These are phyloP conservation scores for Tenthredo livida DNA, from an alignment of 2,888 invertebrate species.

Conservation along the genomic window DNA sequence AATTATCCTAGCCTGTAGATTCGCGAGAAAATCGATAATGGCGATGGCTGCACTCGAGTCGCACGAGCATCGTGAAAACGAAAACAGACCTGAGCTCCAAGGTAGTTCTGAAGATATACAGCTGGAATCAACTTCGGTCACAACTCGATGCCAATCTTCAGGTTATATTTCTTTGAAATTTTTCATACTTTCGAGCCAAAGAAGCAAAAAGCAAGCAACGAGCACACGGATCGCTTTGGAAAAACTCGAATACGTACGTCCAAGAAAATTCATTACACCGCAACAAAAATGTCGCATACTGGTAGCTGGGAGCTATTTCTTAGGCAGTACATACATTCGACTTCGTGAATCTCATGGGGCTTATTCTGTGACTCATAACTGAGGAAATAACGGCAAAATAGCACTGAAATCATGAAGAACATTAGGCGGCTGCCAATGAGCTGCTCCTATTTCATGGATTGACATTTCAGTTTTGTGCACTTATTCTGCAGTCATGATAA, in stretches of 20 bases:
- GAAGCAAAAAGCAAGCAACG: neutral
- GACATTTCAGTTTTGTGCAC: too few relatives aligned
- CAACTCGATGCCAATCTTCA: neutral
- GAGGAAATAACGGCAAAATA: too few relatives aligned
- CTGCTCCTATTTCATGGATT: too few relatives aligned
- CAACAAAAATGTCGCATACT: neutral
- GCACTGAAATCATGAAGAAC: too few relatives aligned
- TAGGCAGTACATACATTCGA: too few relatives aligned
- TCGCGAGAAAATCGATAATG: conserved; percentile 10
- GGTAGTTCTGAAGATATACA: conserved; percentile 4
- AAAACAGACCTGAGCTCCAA: conserved; percentile 16
- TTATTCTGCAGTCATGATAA: too few relatives aligned
- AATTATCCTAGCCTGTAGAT: conserved; percentile 12
- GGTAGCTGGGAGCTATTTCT: neutral
- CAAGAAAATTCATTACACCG: neutral
- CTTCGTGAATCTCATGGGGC: too few relatives aligned
- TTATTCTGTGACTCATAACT: too few relatives aligned
- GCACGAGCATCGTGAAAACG: conserved; percentile 22
- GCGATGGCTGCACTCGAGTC: neutral
- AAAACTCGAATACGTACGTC: neutral
- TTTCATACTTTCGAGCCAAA: neutral
- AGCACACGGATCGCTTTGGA: neutral
- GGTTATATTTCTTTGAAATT: conserved; percentile 13
- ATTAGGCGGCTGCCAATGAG: too few relatives aligned
- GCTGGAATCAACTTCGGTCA: conserved; percentile 20